A percentile compares a stretch with the other conserved stretches of the same genome.
These are phyloP conservation scores for Oreotrochilus melanogaster DNA, from an alignment of 2,113 vertebrate species.

Conservation along the genomic window DNA sequence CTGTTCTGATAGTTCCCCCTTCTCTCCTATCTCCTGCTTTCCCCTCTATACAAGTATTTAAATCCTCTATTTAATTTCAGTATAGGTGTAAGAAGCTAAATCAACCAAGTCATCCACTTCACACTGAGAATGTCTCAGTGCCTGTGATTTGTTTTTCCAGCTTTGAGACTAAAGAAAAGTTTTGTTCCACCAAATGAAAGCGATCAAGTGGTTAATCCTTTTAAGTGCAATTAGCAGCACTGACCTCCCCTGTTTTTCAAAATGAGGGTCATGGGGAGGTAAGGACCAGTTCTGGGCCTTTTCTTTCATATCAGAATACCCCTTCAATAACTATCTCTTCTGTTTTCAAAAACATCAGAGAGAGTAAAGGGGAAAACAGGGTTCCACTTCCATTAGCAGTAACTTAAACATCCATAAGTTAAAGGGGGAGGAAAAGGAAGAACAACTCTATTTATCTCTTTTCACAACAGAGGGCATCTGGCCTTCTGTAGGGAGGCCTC, in stretches of 20 bases:
- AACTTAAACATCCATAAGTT: conserved; percentile 72
- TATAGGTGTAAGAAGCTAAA: neutral
- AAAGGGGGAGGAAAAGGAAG: conserved; percentile 66
- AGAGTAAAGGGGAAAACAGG: conserved; percentile 38
- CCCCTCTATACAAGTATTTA: neutral
- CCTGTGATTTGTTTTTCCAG: neutral
- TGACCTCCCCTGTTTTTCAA: conserved; percentile 37
- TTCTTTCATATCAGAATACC: conserved; percentile 26
- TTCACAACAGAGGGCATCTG: conserved; percentile 66
- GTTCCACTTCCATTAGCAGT: conserved; percentile 65
- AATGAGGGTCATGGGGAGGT: conserved; percentile 59
- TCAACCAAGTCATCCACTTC: neutral
- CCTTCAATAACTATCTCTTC: conserved; percentile 29
- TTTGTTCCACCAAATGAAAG: conserved; percentile 36
- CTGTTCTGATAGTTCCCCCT: neutral
- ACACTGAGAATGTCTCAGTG: neutral
- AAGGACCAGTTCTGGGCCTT: conserved; percentile 48
- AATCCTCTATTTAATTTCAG: neutral
- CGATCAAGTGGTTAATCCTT: conserved; percentile 54
- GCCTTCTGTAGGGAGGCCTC: conserved; percentile 50
- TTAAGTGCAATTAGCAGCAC: conserved; percentile 55
- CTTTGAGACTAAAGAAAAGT: neutral
- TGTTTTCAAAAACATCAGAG: conserved; percentile 63
- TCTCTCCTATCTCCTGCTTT: neutral
- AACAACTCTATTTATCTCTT: conserved; percentile 60